Conservation (phyloP, 2,888 invertebrate species). For the Seira ritae region DNA sequence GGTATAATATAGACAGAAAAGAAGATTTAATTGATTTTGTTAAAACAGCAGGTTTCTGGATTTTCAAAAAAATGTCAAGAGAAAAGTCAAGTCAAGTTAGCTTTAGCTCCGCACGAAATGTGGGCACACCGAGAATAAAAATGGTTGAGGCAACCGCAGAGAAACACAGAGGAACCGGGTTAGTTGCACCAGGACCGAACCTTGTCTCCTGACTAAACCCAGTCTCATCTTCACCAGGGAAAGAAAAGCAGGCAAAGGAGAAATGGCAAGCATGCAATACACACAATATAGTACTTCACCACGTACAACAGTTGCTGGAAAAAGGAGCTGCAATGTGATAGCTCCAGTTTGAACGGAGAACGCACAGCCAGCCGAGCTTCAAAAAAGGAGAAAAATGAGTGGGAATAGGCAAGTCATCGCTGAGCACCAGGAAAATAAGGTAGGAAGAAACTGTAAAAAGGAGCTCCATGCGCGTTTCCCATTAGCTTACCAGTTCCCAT, state of each 20-base stretch:
- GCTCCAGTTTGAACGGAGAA: background rate
- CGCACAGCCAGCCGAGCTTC: too few relatives aligned
- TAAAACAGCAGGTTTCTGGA: background rate
- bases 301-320: too few relatives aligned
- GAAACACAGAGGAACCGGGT: conserved; percentile 54
- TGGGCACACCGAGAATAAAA: conserved; percentile 62
- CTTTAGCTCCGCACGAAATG: conserved; percentile 23
- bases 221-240: conserved; percentile 57
- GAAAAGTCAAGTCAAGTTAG: background rate
- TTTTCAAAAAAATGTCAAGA: background rate
- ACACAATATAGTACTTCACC: background rate
- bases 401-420: background rate
- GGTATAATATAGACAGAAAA: background rate
- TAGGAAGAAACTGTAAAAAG: conserved; percentile 43
- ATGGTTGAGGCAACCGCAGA: conserved; percentile 17
- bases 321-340: background rate
- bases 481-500: too few relatives aligned
- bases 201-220: conserved; percentile 64
- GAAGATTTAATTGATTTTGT: background rate
- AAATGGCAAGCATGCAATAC: background rate
- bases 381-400: background rate
- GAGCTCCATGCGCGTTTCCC: conserved; percentile 54
- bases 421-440: background rate
- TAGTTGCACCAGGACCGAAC: conserved; percentile 65
- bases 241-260: conserved; percentile 34